Evolutionary conservation across 2,113 vertebrate genomes (phyloP).

Genomic region (Chamaea fasciata): DNA sequence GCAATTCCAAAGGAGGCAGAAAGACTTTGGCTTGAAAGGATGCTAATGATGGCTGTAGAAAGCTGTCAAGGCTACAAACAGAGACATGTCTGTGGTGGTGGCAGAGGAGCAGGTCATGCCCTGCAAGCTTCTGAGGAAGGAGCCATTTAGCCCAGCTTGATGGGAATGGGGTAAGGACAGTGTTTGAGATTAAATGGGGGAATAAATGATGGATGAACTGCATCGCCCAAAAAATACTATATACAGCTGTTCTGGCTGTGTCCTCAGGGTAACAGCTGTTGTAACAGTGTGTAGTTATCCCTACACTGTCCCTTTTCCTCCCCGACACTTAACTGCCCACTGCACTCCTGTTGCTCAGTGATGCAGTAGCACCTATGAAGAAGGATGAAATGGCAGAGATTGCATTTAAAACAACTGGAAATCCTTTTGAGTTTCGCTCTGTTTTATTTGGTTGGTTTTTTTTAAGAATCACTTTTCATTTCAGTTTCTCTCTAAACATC

Average conservation of each 20-base stretch:
- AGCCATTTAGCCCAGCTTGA: slow-evolving; percentile 23
- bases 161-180: neutral
- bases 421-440: neutral
- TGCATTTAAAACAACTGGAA: neutral
- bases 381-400: neutral
- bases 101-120: neutral
- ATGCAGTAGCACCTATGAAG: neutral
- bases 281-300: neutral
- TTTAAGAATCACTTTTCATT: neutral
- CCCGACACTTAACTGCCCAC: neutral
- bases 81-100: neutral
- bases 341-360: neutral
- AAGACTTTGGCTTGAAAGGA: neutral
- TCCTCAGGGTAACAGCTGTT: neutral
- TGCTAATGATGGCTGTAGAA: neutral
- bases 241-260: neutral
- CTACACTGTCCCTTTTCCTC: neutral
- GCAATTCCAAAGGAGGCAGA: neutral
- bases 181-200: neutral
- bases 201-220: slow-evolving; percentile 28
- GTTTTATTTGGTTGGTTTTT: neutral
- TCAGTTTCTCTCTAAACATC: neutral
- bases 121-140: neutral
- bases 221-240: neutral
- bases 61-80: neutral